Conservation (phyloP, 2,888 invertebrate species). For the Apamea sordens region DNA sequence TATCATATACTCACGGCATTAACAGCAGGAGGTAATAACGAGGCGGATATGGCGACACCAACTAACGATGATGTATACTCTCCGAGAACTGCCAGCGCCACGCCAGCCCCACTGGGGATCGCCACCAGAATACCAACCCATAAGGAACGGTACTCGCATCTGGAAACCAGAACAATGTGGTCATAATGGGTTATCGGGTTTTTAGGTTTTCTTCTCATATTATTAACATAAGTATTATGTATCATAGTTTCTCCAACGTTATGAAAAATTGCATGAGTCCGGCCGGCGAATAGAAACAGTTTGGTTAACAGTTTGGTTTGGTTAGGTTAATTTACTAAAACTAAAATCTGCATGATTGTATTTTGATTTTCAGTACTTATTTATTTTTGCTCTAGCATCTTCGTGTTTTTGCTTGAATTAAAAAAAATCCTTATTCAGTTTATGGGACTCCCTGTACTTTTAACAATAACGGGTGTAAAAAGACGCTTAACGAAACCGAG, state of each 20-base stretch:
- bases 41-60: slow-evolving; percentile 95
- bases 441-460: background rate
- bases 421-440: background rate
- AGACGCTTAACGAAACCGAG: no score
- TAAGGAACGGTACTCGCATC: slow-evolving; percentile 92
- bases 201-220: background rate
- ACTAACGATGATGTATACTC: slow-evolving; percentile 94
- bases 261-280: background rate
- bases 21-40: slow-evolving; percentile 94
- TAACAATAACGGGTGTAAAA: background rate
- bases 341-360: no score
- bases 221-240: background rate
- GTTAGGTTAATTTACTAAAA: no score
- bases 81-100: slow-evolving; percentile 94
- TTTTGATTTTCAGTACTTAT: no score
- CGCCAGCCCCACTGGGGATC: slow-evolving; percentile 94
- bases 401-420: background rate
- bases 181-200: background rate
- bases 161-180: slow-evolving; percentile 63
- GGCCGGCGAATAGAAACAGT: no score
- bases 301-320: no score
- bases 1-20: slow-evolving; percentile 91
- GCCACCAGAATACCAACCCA: slow-evolving; percentile 94
- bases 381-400: no score
- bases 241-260: background rate